Evolutionary conservation across 2,888 invertebrate genomes (phyloP), one percentile per base, ranked within the genome.

Genomic region (Mimachlamys varia): DNA sequence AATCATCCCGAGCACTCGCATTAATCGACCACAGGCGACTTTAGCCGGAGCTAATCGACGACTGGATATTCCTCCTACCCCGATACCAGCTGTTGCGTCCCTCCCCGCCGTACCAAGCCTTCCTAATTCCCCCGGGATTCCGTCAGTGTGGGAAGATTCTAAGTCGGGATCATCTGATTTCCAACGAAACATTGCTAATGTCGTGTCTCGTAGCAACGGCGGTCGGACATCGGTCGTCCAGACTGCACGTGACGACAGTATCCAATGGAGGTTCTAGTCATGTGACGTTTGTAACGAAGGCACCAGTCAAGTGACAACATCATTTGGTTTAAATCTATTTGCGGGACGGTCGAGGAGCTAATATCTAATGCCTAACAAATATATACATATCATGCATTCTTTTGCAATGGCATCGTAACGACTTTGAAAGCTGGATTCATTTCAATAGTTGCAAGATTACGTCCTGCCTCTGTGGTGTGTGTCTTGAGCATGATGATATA

Each of bases 201-300:
- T 76, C 22, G 76, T 76, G 0, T 33, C 76, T 33, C 76, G 76
- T 33, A 33, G 76, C 12, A 76, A 76, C 17, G 76, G 76, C 4
- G 76, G 76, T 33, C 76, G 76, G 76, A 33, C 76, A 33, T 76
- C 76, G 7, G 76, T 76, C 15, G 22, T 76, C 76, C 76, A 76
- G 33, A 76, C 76, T 15, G 76, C 76, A 76, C 76, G 76, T 33
- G 76, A 76, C 76, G 76, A 76, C 27, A 76, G 76, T 76, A 76
- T 76, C 27, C 76, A 76, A 76, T 76, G 76, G 76, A 76, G 76
- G 27, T 76, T 76, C 33, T 76, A 76, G 27, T 27, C 27, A 76
- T 17, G 33, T 76, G 76, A 58, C 22, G n/a, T 22, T n/a, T 58
- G 13, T 22, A n/a, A 58, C 2, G 15, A 58, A 19, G 0, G 19